Evolutionary conservation across 2,113 vertebrate genomes (phyloP).

Genomic region (Chunga burmeisteri): DNA sequence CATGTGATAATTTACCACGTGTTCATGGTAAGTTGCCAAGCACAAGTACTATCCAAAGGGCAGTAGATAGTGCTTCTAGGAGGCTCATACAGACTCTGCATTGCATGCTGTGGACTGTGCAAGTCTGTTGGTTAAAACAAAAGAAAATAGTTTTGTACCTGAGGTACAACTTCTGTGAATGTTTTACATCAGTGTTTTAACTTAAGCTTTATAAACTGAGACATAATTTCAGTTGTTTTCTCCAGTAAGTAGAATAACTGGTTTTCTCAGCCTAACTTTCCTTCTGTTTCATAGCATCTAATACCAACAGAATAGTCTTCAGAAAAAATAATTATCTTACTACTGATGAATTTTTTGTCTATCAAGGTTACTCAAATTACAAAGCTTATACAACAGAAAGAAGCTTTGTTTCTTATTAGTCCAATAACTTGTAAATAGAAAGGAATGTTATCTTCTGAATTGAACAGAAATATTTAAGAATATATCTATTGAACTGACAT

Average conservation of each 20-base stretch:
- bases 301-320: not conserved
- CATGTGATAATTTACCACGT: slow-evolving; percentile 5
- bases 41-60: not conserved
- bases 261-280: not conserved
- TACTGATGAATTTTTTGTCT: not conserved
- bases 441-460: not conserved
- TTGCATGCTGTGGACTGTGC: not conserved
- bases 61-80: not conserved
- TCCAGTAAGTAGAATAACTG: not conserved
- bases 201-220: not conserved
- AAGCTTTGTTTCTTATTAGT: not conserved
- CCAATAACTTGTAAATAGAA: not conserved
- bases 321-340: not conserved
- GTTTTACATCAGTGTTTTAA: not conserved
- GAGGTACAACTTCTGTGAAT: not conserved
- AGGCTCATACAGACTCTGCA: not conserved
- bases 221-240: not conserved
- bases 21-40: not conserved
- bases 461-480: not conserved
- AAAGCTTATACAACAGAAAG: not conserved
- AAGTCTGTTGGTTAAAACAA: not conserved
- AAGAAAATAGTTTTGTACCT: not conserved
- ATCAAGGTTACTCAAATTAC: not conserved
- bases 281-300: not conserved
- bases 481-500: not conserved